Evolutionary conservation across 2,888 invertebrate species (phyloP).

Genomic region (Dinocampus coccinellae): DNA sequence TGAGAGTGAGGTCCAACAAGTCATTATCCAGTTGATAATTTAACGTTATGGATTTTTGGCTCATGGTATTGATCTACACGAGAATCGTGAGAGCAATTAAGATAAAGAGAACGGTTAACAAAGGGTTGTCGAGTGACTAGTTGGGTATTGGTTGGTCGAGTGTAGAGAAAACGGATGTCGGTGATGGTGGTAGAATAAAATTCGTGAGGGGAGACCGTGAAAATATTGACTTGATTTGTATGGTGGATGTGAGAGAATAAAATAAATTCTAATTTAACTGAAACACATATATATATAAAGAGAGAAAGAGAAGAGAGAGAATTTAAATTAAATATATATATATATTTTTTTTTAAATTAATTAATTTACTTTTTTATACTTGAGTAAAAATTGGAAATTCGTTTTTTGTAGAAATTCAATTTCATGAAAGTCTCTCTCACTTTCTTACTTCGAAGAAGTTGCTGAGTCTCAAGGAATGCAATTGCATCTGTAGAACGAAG

Average conservation of each 20-base stretch:
- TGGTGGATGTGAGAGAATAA: neutral
- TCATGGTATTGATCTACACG: constrained; percentile 65
- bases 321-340: neutral
- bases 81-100: constrained; percentile 67
- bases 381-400: neutral
- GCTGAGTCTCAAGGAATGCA: constrained; percentile 28
- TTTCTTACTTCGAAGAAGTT: neutral
- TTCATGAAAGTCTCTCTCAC: constrained; percentile 10
- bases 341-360: neutral
- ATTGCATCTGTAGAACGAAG: constrained; percentile 25
- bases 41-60: constrained; percentile 12
- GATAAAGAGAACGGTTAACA: constrained; percentile 66
- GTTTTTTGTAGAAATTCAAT: constrained; percentile 23
- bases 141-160: constrained; percentile 53
- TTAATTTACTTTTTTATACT: neutral
- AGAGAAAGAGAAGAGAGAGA: neutral
- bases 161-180: constrained; percentile 35
- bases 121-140: constrained; percentile 63
- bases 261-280: neutral
- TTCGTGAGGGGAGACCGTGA: neutral
- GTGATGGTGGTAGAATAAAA: constrained; percentile 16
- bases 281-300: neutral
- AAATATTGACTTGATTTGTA: constrained; percentile 1
- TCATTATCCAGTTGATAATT: constrained; percentile 45
- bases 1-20: no score